Base-by-base conservation (phyloP, 2,113 vertebrate species). In the Crocuta crocuta region DNA sequence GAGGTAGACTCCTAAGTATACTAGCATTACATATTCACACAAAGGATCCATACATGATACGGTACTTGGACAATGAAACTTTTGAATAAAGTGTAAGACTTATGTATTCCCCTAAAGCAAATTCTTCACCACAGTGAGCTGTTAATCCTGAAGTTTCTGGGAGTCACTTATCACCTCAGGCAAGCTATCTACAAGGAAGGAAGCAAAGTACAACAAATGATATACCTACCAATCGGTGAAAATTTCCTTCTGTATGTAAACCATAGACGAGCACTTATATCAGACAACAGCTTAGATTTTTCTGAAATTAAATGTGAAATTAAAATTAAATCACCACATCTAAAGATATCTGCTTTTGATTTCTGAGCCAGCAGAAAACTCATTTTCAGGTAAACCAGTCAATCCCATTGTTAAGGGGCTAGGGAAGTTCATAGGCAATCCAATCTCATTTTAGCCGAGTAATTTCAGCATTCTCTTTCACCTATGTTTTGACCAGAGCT, bases 161-260 rank as follows among this genome's bases (percentile, higher is more conserved):
- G 26, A 97, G 79, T 93, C 73, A 97, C 55, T 74, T 45, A 93
- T 89, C 96, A 96, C 61, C 79, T 89, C 94, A 96, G 86, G 45
- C 48, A 97, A 96, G 43, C 87, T 84, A 96, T 96, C 50, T 90
- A 95, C 28, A 89, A 90, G 85, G 73, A 92, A 93, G 83, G 95
- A 89, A 83, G 61, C 24, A 63, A 21, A 93, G 43, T 74, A 88
- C 45, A 97, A 93, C 43, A 94, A 95, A 91, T 94, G 71, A 93
- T 70, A 65, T 96, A 99, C 99, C 98, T 98, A 99, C 99, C 99
- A 97, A 99, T 99, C 1, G 99, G 99, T 0, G 99, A 99, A 98
- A 99, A 99, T 98, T 99, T 99, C 98, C 99, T 99, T 99, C 99
- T 99, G 94, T 99, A 99, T 0, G 99, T 99, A 98, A 99, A 99